Evolutionary conservation across 2,888 invertebrate genomes (phyloP).

Genomic region (Orchesellides sinensis): DNA sequence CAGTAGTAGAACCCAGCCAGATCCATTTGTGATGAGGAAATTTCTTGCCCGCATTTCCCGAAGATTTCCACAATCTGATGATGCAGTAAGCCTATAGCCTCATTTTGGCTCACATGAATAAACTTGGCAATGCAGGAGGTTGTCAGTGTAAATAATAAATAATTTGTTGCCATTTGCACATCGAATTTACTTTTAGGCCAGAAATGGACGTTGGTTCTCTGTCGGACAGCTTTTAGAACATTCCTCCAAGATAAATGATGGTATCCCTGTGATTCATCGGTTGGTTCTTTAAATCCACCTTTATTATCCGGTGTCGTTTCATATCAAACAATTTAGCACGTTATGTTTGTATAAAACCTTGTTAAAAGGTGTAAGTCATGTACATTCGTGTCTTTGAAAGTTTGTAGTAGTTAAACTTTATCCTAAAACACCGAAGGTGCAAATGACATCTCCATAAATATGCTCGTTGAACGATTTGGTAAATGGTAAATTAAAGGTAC

Average conservation of each 20-base stretch:
- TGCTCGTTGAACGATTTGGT: too few species aligned
- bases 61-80: not conserved
- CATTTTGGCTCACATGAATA: not conserved
- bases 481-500: too few species aligned
- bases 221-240: conserved; percentile 26
- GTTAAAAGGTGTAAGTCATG: too few species aligned
- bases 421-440: too few species aligned
- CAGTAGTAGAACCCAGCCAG: conserved; percentile 19
- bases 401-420: too few species aligned
- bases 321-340: too few species aligned
- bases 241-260: not conserved
- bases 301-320: not conserved
- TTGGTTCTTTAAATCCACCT: conserved; percentile 15
- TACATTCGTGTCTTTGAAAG: too few species aligned
- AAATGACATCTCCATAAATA: too few species aligned
- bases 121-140: not conserved
- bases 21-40: conserved; percentile 23
- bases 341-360: too few species aligned
- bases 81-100: not conserved
- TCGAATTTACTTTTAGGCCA: not conserved
- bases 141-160: too few species aligned
- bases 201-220: not conserved
- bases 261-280: conserved; percentile 1
- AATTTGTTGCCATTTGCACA: not conserved
- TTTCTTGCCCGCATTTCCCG: conserved; percentile 3